phyloP scores from a whole-genome alignment of 2,113 vertebrate genomes.

The Puntigrus tetrazona region DNA sequence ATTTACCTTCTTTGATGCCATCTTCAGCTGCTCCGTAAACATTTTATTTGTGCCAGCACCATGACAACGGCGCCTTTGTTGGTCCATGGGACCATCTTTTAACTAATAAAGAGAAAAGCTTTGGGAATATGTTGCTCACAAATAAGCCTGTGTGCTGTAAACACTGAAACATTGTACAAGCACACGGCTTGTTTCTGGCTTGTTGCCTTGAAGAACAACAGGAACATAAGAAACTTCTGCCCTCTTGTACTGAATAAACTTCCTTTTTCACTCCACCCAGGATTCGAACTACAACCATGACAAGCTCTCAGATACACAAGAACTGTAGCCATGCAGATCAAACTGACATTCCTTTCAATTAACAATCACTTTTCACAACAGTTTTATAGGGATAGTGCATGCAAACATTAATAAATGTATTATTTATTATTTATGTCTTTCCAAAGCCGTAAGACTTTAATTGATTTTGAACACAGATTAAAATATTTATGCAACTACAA shows the following conservation, averaged over 20 bases:
- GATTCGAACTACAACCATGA: background rate
- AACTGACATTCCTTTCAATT: background rate
- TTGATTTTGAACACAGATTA: too few species aligned
- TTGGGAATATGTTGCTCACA: conserved; percentile 6
- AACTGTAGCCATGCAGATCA: background rate
- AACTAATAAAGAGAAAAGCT: background rate
- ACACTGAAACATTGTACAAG: background rate
- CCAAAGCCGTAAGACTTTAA: too few species aligned
- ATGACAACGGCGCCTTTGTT: background rate
- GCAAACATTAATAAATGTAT: too few species aligned
- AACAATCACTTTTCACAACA: background rate
- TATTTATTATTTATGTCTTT: too few species aligned
- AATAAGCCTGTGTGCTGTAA: background rate
- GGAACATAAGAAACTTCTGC: background rate
- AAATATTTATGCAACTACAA: too few species aligned
- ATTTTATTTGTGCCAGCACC: background rate
- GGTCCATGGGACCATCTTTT: background rate
- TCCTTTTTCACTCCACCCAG: background rate
- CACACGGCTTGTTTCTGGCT: background rate
- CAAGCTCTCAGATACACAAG: background rate
- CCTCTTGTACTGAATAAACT: background rate
- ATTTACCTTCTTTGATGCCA: conserved; percentile 19
- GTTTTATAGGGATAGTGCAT: too few species aligned
- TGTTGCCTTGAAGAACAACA: background rate
- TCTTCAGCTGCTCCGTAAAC: background rate